Evolutionary conservation across 2,113 vertebrate species (phyloP).

Genomic region (Aplodontia rufa): DNA sequence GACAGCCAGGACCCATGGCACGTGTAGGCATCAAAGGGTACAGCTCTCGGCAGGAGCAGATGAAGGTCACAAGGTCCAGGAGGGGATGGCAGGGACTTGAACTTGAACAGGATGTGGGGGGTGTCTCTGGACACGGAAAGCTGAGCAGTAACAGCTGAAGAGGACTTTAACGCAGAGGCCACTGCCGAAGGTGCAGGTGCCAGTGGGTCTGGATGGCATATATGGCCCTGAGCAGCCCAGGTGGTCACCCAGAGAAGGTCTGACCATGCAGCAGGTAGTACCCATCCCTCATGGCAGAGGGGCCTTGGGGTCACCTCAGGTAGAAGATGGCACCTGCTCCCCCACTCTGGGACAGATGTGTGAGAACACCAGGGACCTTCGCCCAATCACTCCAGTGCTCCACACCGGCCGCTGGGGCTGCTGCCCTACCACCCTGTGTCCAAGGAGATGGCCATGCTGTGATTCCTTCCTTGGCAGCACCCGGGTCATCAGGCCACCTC

Average conservation of each 20-base stretch:
- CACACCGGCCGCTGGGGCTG: rapidly evolving
- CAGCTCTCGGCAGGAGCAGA: too few relatives aligned
- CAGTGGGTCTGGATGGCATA: rapidly evolving
- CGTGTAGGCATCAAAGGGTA: background rate
- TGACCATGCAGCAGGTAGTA: background rate
- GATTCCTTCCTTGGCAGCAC: background rate
- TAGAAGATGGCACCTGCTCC: too few relatives aligned
- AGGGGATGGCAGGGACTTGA: too few relatives aligned
- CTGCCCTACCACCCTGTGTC: too few relatives aligned
- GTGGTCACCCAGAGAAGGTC: background rate
- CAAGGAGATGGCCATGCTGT: background rate
- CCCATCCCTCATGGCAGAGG: background rate
- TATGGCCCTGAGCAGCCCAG: background rate
- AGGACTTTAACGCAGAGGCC: rapidly evolving
- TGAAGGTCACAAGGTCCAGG: background rate
- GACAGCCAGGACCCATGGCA: background rate
- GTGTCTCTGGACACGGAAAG: too few relatives aligned
- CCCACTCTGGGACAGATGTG: background rate
- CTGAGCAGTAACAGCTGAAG: rapidly evolving
- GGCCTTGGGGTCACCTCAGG: background rate
- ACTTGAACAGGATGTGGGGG: background rate
- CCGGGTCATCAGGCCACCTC: background rate
- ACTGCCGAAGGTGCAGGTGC: too few relatives aligned
- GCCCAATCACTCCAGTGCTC: background rate
- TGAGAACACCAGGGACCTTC: background rate